phyloP scores from a whole-genome alignment of 2,797 vertebrate species.

The Knipowitschia caucasica region DNA sequence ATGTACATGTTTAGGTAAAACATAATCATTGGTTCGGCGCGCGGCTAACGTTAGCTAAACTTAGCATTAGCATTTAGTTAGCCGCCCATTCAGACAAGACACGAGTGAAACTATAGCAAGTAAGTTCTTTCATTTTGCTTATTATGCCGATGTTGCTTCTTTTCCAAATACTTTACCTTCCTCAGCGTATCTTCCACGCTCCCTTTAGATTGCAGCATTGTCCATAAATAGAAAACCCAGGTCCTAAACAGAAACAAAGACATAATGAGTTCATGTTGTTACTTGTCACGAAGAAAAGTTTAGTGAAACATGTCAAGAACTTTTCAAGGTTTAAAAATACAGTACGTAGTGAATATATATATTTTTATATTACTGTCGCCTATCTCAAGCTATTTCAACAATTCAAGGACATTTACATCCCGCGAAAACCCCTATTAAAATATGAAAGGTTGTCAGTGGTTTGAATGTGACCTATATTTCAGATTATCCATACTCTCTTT shows the following conservation, averaged over 20 bases:
- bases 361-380: no score
- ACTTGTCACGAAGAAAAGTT: neutral
- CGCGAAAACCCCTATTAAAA: neutral
- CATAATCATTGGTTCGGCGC: no score
- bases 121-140: neutral
- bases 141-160: no score
- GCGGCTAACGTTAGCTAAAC: neutral
- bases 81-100: neutral
- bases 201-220: neutral
- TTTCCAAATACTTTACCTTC: neutral
- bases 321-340: neutral
- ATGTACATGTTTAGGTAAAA: no score
- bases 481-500: neutral
- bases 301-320: neutral
- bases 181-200: neutral
- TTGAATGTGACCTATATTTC: constrained; percentile 10
- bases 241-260: neutral
- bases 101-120: neutral
- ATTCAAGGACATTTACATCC: neutral
- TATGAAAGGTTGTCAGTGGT: neutral
- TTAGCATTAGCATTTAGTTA: neutral
- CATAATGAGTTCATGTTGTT: constrained; percentile 2
- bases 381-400: neutral
- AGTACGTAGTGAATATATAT: no score
- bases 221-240: neutral